Conservation (phyloP, 2,113 vertebrate species). For the Hypanus sabinus region DNA sequence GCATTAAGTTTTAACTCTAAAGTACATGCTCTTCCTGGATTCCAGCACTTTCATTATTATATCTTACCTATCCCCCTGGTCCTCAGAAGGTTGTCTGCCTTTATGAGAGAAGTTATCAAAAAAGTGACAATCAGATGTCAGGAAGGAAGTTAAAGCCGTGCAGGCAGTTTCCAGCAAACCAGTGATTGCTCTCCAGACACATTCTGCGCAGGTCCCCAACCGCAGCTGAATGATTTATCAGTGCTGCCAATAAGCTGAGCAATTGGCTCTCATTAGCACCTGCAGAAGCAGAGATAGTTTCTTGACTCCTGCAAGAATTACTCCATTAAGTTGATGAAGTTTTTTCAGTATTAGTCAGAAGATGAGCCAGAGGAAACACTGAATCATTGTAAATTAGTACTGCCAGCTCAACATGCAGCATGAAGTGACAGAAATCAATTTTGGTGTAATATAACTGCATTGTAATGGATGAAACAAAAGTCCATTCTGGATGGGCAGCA, state of each 20-base stretch:
- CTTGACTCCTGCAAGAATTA: background rate
- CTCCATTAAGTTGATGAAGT: background rate
- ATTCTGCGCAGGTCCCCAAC: background rate
- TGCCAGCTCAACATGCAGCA: background rate
- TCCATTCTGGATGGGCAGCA: too few relatives aligned
- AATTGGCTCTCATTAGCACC: background rate
- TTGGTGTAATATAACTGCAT: background rate
- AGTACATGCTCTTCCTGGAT: background rate
- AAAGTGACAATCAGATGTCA: background rate
- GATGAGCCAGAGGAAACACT: background rate
- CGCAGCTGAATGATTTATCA: background rate
- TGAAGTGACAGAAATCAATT: background rate
- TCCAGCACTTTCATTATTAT: background rate
- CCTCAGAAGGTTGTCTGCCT: background rate
- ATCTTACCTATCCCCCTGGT: background rate
- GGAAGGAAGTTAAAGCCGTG: background rate
- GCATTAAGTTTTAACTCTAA: background rate
- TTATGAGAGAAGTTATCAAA: background rate
- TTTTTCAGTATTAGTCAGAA: background rate
- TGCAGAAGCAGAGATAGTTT: background rate
- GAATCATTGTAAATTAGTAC: background rate
- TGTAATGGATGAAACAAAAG: too few relatives aligned
- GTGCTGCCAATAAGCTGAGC: background rate
- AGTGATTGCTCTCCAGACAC: background rate
- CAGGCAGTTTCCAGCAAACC: background rate